A percentile compares a stretch with the other conserved stretches of the same genome.
These are phyloP conservation scores for Cyclophora albipunctata DNA, from an alignment of 2,888 invertebrate genomes.

Conservation along the genomic window DNA sequence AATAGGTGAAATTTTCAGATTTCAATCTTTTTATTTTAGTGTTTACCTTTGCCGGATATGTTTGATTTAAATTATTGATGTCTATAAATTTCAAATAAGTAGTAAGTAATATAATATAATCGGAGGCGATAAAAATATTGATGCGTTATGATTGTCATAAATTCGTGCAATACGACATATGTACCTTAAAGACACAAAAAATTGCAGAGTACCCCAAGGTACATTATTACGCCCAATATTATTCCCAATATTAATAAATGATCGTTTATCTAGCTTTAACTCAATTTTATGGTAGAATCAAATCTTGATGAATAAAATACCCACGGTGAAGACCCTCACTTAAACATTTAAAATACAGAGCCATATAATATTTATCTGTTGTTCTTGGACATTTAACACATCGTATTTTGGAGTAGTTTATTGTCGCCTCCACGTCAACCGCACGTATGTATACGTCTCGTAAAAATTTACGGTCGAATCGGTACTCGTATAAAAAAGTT, in stretches of 20 bases:
- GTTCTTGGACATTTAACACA: constrained; percentile 47
- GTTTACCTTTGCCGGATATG: no score
- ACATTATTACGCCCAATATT: constrained; percentile 2
- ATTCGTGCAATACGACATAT: no score
- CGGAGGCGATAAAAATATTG: no score
- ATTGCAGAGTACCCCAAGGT: constrained; percentile 4
- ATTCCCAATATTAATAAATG: constrained; percentile 9
- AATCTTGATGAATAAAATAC: constrained; percentile 12
- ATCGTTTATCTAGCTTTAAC: no score
- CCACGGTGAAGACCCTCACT: constrained; percentile 18
- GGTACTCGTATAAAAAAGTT: constrained; percentile 22
- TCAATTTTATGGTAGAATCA: background rate
- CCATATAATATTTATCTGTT: constrained; percentile 38
- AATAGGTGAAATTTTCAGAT: no score
- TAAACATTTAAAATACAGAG: constrained; percentile 23
- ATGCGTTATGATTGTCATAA: no score
- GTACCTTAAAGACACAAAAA: no score
- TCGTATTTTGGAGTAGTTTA: constrained; percentile 56
- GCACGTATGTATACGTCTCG: constrained; percentile 15
- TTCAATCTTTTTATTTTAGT: background rate
- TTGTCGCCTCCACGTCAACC: constrained; percentile 32
- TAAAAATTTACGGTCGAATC: constrained; percentile 23
- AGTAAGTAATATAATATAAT: no score
- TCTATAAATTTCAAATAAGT: no score
- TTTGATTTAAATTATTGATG: background rate